phyloP scores from a whole-genome alignment of 92 coral and sea anemone species.

The Palythoa grandis region DNA sequence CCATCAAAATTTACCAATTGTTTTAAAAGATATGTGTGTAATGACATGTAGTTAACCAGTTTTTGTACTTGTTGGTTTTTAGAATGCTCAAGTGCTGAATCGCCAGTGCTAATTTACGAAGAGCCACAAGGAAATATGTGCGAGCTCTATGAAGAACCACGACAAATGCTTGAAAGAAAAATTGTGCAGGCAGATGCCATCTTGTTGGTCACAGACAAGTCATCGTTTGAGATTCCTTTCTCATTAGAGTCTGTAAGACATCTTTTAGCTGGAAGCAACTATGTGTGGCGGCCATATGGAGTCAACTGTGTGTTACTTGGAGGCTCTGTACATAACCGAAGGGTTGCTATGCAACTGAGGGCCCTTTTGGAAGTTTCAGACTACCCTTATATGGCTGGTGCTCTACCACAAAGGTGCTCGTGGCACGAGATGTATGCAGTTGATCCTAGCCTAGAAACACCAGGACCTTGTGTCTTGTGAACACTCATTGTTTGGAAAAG shows the following conservation, averaged over 20 bases:
- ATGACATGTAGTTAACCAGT: too few relatives aligned
- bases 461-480: slow-evolving; percentile 98
- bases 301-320: slow-evolving; percentile 95
- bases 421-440: slow-evolving; percentile 97
- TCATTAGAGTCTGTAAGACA: slow-evolving; percentile 81
- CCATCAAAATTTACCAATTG: too few relatives aligned
- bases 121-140: slow-evolving; percentile 76
- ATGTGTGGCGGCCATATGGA: slow-evolving; percentile 95
- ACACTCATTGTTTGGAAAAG: slow-evolving; percentile 44
- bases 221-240: slow-evolving; percentile 81
- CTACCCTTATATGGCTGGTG: slow-evolving; percentile 96
- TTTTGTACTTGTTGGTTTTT: neutral
- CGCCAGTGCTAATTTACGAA: slow-evolving; percentile 75
- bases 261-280: slow-evolving; percentile 76
- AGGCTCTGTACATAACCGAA: slow-evolving; percentile 96
- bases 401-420: slow-evolving; percentile 92
- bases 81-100: slow-evolving; percentile 67
- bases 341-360: slow-evolving; percentile 91
- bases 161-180: slow-evolving; percentile 79
- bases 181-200: slow-evolving; percentile 93
- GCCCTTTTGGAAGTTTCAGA: slow-evolving; percentile 92
- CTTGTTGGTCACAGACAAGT: slow-evolving; percentile 86
- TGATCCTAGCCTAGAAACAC: slow-evolving; percentile 98
- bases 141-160: slow-evolving; percentile 83
- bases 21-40: too few relatives aligned